Evolutionary conservation across 1,140 invertebrate genomes (phyloP).

Genomic region (Microplitis demolitor): DNA sequence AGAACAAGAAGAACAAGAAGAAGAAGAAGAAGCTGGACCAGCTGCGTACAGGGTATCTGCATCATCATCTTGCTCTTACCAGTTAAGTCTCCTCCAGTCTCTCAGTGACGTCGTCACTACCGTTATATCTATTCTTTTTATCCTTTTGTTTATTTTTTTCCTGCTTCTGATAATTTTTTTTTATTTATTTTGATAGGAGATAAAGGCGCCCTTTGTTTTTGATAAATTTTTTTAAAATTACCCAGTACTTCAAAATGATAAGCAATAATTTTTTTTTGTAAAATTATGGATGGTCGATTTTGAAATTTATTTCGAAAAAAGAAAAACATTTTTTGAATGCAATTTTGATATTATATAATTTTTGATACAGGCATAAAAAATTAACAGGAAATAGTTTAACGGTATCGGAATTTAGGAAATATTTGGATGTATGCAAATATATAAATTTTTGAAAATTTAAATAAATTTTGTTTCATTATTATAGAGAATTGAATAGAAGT

Average conservation of each 20-base stretch:
- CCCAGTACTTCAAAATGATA: not conserved
- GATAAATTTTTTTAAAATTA: not conserved
- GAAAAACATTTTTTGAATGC: too few relatives aligned
- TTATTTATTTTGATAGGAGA: not conserved
- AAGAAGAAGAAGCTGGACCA: slow-evolving; percentile 20
- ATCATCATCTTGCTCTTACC: slow-evolving; percentile 34
- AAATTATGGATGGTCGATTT: too few relatives aligned
- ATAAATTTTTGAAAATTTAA: too few relatives aligned
- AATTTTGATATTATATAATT: too few relatives aligned
- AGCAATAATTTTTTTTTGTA: too few relatives aligned
- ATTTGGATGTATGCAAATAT: too few relatives aligned
- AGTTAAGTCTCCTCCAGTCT: not conserved
- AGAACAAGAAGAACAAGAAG: not conserved
- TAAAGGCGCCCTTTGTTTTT: not conserved
- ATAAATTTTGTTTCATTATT: too few relatives aligned
- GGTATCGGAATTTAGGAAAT: too few relatives aligned
- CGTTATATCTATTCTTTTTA: slow-evolving; percentile 21
- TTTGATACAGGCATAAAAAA: too few relatives aligned
- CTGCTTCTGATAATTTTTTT: slow-evolving; percentile 12
- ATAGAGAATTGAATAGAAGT: too few relatives aligned
- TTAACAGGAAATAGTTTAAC: too few relatives aligned
- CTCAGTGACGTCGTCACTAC: slow-evolving; percentile 18
- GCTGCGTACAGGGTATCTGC: slow-evolving; percentile 37
- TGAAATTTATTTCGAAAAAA: too few relatives aligned
- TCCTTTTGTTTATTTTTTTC: slow-evolving; percentile 9